phyloP scores from a whole-genome alignment of 2,113 vertebrate genomes.

The Cebus imitator region DNA sequence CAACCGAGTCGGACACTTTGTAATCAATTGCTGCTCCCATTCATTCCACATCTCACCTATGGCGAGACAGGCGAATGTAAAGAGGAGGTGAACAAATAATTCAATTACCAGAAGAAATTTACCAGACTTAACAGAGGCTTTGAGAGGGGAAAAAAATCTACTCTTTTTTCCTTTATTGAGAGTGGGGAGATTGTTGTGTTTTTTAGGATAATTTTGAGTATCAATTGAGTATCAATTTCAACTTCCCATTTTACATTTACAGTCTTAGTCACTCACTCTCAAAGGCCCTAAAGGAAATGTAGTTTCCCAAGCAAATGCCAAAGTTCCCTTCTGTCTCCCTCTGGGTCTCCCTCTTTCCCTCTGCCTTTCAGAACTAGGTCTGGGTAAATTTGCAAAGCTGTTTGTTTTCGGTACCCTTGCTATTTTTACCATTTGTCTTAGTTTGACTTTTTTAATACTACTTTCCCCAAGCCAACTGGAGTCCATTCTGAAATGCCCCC shows the following conservation, averaged over 20 bases:
- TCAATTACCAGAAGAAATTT: neutral
- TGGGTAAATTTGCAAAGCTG: neutral
- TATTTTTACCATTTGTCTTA: neutral
- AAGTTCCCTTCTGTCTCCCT: neutral
- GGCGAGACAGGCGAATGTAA: neutral
- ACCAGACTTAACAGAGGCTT: neutral
- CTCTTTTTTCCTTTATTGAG: neutral
- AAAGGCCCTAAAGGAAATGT: neutral
- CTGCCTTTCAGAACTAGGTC: neutral
- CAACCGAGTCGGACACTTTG: neutral
- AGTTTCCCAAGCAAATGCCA: neutral
- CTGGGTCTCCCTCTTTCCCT: neutral
- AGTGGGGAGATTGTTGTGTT: neutral
- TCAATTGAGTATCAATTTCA: neutral
- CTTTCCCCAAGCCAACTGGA: neutral
- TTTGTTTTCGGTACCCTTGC: neutral
- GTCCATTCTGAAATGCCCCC: neutral
- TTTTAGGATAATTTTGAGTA: neutral
- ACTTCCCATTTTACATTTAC: neutral
- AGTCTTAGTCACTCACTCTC: neutral
- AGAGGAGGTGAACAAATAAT: neutral
- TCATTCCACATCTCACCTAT: neutral
- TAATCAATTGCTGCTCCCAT: neutral
- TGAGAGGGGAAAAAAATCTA: neutral
- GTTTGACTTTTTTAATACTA: neutral